Conservation (phyloP, 2,797 vertebrate species). For the Denticeps clupeoides region DNA sequence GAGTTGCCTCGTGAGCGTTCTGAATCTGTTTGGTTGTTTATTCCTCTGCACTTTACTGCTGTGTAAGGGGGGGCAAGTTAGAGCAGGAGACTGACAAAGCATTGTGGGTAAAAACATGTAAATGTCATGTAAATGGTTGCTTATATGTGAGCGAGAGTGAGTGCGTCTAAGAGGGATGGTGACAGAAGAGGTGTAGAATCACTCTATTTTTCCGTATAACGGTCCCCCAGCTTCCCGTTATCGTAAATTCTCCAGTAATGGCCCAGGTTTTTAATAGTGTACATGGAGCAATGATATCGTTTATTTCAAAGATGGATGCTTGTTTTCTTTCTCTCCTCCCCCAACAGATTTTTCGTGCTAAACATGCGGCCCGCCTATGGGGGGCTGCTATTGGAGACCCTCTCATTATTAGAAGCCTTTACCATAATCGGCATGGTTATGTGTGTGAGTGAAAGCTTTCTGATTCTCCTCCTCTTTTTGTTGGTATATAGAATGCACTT, state of each 20-base stretch:
- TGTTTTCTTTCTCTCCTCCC: slow-evolving; percentile 30
- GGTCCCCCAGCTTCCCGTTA: no score
- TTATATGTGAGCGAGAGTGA: slow-evolving; percentile 33
- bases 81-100: slow-evolving; percentile 39
- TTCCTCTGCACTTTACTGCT: slow-evolving; percentile 75
- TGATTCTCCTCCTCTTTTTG: slow-evolving; percentile 62
- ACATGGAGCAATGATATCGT: no score
- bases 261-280: no score
- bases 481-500: slow-evolving; percentile 80
- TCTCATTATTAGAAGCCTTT: neutral
- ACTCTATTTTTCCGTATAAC: slow-evolving; percentile 24
- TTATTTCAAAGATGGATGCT: no score
- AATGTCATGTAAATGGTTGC: slow-evolving; percentile 29
- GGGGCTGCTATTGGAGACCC: neutral
- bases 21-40: slow-evolving; percentile 33
- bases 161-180: slow-evolving; percentile 47
- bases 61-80: slow-evolving; percentile 54
- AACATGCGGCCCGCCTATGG: slow-evolving; percentile 31
- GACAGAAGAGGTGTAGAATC: slow-evolving; percentile 59
- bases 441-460: slow-evolving; percentile 22
- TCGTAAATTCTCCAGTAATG: no score
- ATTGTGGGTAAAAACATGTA: slow-evolving; percentile 26
- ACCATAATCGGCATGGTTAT: neutral
- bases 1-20: slow-evolving; percentile 10
- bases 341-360: no score